Base-by-base conservation (phyloP, 2,888 invertebrate genomes). In the Stenodema calcarata region DNA sequence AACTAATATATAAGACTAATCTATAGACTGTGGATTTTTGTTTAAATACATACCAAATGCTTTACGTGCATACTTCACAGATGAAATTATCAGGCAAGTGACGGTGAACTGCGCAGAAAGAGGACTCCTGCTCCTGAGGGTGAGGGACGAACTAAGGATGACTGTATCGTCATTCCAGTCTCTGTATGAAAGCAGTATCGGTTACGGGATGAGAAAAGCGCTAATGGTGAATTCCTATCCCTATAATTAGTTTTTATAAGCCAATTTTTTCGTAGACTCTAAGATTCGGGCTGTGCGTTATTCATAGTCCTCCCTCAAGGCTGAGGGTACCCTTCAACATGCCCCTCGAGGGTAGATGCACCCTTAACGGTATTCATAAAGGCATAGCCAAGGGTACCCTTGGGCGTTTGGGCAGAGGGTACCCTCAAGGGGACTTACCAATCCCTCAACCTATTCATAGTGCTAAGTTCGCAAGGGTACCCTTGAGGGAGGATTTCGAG, bases 141-240 rank as follows among this genome's bases (percentile, higher is more conserved):
- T 99, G 4, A 93, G 99, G 27, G 99, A 99, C 91, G 99, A 99
- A 92, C 95, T 99, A 87, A 94, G 96, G 89, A 98, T 99, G 95
- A 98, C 99, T 0, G 95, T 99, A 92, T 96, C 98, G 90, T 98
- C 99, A 0, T 99, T 98, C 91, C 98, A 98, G 91, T 97, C 98
- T 0, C 93, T 99, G 0, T 98, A 99, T 90, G 99, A 99, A 91
- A 98, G 98, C 91, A 98, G 98, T 86, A 97, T 99, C 82, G 99
- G 99, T 0, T 99, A 98, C 91, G 99, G 99, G 41, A 97, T 99
- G 95, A 94, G 99, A 88, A 99, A 99, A 92, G 98, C 99, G n/a
- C 92, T 99, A 86, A 96, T 97, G 92, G 95, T 95, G 47, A 50
- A 18, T 12, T 14, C 75, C 42, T 62, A 2, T 0, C 0, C 18